These are phyloP conservation scores for Temnothorax curvispinosus DNA, from an alignment of 1,140 invertebrate species.

Conservation along the genomic window DNA sequence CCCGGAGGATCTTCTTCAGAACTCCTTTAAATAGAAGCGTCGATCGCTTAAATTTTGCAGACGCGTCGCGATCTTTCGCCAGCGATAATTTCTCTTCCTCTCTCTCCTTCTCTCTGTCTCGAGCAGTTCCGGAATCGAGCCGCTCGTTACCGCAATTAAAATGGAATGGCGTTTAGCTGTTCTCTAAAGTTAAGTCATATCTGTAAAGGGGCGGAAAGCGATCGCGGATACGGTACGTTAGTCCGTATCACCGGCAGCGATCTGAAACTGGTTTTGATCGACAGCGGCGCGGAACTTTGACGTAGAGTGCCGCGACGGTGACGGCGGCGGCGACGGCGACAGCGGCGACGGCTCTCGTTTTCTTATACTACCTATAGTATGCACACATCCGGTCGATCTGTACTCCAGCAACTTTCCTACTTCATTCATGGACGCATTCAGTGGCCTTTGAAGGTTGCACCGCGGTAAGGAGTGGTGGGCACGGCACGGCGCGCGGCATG, in stretches of 20 bases:
- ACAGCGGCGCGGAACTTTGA: constrained; percentile 38
- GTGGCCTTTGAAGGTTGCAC: constrained; percentile 85
- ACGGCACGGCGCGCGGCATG: constrained; percentile 1
- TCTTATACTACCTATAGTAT: constrained; percentile 72
- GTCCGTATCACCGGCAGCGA: constrained; percentile 25
- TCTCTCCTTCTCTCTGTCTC: background rate
- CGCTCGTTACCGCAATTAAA: constrained; percentile 13
- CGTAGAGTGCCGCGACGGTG: constrained; percentile 22
- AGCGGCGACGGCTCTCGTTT: constrained; percentile 64
- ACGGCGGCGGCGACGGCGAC: background rate
- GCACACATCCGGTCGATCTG: constrained; percentile 79
- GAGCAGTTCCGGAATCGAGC: background rate
- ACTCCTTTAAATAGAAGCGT: background rate
- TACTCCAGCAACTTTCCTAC: constrained; percentile 82
- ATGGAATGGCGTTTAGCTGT: background rate
- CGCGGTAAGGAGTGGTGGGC: constrained; percentile 74
- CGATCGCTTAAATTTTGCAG: background rate
- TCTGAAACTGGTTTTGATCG: constrained; percentile 61
- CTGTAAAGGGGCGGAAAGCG: constrained; percentile 13
- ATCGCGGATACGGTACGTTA: constrained; percentile 33
- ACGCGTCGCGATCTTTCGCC: background rate
- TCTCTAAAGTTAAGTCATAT: constrained; percentile 6
- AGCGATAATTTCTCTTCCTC: background rate
- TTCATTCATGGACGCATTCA: constrained; percentile 85
- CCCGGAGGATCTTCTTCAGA: too few species aligned